Evolutionary conservation across 30 jellyfish, hydroid and myxozoan genomes (phyloP), one percentile per base, ranked within the genome.

Genomic region (Hydractinia echinata): DNA sequence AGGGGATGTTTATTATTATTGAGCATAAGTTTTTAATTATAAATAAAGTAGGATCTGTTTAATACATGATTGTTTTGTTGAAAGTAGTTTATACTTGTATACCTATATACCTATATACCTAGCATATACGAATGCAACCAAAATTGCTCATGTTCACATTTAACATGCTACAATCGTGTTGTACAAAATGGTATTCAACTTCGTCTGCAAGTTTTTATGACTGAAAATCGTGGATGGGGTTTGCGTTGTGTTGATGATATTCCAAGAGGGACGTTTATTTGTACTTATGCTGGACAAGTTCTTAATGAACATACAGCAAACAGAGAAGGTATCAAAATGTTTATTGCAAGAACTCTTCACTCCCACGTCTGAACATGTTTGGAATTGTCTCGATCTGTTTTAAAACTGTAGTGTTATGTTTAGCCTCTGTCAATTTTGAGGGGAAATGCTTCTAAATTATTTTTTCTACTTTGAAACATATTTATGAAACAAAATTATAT

Each of bases 161-260:
- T 84, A 13, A 67, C 91, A 51, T 92, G 98, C 61, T 84, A 81
- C 74, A 92, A 92, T 82, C 96, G 96, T 49, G 98, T 92, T 53
- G 96, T 92, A n/a, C 98, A 92, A 76, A 92, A 92, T 84, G 96
- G 98, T 58, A 87, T 92, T 54, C 82, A 85, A 13, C 85, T 81
- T 19, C 85, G 98, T 15, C 81, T 92, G 74, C 98, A 92, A 68
- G 88, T 92, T 30, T 92, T 92, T 82, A 87, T 92, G 94, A 92
- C 98, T 20, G 91, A 83, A 20, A 81, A 73, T 81, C 95, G 98
- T 56, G 98, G 98, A 5, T 92, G 98, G 98, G 98, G 98, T 19
- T 83, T 92, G 51, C 90, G 98, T 5, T 92, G 98, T 56, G 79
- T 92, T 55, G 98, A 92, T 64, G 98, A 92, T 67, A 81, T 92